Conservation (phyloP, 2,888 invertebrate species). For the Adelognathus sp. region DNA sequence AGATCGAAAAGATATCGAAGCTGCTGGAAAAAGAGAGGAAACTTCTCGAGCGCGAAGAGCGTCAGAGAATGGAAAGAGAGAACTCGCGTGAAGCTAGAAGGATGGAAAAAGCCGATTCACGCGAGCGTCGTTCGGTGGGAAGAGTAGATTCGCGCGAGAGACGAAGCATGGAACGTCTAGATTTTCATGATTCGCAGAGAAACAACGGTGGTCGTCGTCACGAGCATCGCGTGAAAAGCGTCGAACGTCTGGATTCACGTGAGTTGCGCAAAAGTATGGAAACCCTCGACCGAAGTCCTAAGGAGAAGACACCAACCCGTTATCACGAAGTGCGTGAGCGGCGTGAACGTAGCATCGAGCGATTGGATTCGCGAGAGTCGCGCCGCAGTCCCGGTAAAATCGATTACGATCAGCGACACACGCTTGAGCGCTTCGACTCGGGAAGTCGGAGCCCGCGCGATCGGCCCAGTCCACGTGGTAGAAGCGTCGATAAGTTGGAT, state of each 20-base stretch:
- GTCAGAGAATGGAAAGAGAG: slow-evolving; percentile 72
- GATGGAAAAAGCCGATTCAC: slow-evolving; percentile 67
- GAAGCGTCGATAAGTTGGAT: slow-evolving; percentile 75
- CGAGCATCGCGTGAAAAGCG: slow-evolving; percentile 69
- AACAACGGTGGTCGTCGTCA: slow-evolving; percentile 55
- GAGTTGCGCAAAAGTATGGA: slow-evolving; percentile 71
- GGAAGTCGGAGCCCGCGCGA: slow-evolving; percentile 71
- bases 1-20: slow-evolving; percentile 68
- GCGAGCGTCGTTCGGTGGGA: slow-evolving; percentile 71
- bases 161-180: slow-evolving; percentile 67
- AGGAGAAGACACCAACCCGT: slow-evolving; percentile 55
- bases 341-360: slow-evolving; percentile 71
- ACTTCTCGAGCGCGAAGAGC: slow-evolving; percentile 71
- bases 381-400: slow-evolving; percentile 61
- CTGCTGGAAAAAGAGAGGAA: slow-evolving; percentile 72
- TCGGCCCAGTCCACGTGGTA: slow-evolving; percentile 67
- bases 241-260: slow-evolving; percentile 73
- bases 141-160: slow-evolving; percentile 70
- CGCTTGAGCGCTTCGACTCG: slow-evolving; percentile 73
- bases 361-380: slow-evolving; percentile 69
- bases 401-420: slow-evolving; percentile 74
- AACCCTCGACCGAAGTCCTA: slow-evolving; percentile 66
- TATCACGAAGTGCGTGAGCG: slow-evolving; percentile 59
- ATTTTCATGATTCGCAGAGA: slow-evolving; percentile 62
- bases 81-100: slow-evolving; percentile 69